phyloP scores from a whole-genome alignment of 2,888 invertebrate species.

The Leucoptera coffeella region DNA sequence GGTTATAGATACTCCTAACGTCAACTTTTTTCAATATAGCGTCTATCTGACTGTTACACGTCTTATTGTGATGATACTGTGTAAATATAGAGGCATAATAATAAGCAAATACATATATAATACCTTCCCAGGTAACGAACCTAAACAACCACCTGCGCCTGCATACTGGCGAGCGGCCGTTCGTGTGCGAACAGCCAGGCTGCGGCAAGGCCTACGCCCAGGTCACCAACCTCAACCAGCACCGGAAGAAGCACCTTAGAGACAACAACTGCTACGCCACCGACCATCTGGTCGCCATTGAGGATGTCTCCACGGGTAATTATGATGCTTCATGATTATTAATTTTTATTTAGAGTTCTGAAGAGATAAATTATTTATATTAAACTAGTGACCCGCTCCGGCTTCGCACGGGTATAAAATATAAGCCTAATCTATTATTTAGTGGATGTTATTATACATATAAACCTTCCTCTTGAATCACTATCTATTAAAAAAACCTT shows the following conservation, averaged over 20 bases:
- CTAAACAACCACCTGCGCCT: slow-evolving; percentile 46
- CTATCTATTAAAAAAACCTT: too few species aligned
- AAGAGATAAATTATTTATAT: too few species aligned
- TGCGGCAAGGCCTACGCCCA: slow-evolving; percentile 46
- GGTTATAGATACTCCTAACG: not conserved
- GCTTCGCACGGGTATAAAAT: too few species aligned
- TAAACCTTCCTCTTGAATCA: too few species aligned
- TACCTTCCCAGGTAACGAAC: slow-evolving; percentile 29
- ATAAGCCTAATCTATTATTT: too few species aligned
- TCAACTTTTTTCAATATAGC: not conserved
- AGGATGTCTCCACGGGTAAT: too few species aligned
- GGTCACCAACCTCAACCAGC: slow-evolving; percentile 47
- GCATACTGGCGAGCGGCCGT: slow-evolving; percentile 45
- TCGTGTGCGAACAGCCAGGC: slow-evolving; percentile 40
- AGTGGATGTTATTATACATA: too few species aligned
- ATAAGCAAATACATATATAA: not conserved
- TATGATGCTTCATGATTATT: not conserved
- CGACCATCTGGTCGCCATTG: too few species aligned
- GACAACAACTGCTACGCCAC: slow-evolving; percentile 37
- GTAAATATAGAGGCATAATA: too few species aligned
- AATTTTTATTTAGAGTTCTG: too few species aligned
- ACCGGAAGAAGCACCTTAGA: slow-evolving; percentile 37
- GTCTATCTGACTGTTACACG: not conserved
- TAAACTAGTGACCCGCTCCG: too few species aligned
- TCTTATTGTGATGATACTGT: not conserved